phyloP scores from a whole-genome alignment of 2,888 invertebrate genomes.

The Xestoiulus laeticollis region DNA sequence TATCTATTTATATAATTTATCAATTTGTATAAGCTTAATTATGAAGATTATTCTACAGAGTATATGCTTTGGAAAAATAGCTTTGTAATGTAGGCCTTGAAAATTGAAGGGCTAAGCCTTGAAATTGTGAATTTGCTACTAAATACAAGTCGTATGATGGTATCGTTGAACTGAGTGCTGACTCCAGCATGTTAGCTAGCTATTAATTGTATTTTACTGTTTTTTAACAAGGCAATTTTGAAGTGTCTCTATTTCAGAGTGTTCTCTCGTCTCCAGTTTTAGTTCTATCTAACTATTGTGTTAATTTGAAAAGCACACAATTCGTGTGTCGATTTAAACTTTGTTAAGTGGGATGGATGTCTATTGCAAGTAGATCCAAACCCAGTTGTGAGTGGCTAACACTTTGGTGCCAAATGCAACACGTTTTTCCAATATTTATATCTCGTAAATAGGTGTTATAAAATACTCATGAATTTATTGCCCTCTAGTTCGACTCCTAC shows the following conservation, averaged over 20 bases:
- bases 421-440: conserved; percentile 37
- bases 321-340: neutral
- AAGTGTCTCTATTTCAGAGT: neutral
- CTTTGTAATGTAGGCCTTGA: too few species aligned
- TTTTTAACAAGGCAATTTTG: conserved; percentile 6
- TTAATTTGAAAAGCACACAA: neutral
- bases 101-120: too few species aligned
- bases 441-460: conserved; percentile 47
- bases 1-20: too few species aligned
- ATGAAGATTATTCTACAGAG: too few species aligned
- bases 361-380: conserved; percentile 15
- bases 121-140: too few species aligned
- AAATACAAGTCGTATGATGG: too few species aligned
- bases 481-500: neutral
- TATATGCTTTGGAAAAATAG: too few species aligned
- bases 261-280: neutral
- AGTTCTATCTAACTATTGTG: conserved; percentile 33
- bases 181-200: too few species aligned
- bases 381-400: conserved; percentile 37
- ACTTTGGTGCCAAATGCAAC: conserved; percentile 37
- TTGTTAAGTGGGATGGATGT: neutral
- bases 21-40: too few species aligned
- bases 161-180: too few species aligned
- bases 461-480: conserved; percentile 47
- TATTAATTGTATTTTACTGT: neutral